Evolutionary conservation across 2,888 invertebrate species (phyloP).

Genomic region (Heliconius ethilla): DNA sequence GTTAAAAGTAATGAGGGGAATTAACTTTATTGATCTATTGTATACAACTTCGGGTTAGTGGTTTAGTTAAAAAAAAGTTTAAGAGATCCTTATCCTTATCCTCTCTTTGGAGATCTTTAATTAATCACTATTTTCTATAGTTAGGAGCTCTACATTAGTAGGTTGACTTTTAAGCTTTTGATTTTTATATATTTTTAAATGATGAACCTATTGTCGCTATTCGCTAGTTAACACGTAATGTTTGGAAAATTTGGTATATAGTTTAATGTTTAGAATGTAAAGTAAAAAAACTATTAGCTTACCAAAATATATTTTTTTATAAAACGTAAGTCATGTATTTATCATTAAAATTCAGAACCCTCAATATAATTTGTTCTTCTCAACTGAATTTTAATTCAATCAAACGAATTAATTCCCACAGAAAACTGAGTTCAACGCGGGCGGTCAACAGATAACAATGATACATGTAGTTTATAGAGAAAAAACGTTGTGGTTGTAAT

Average conservation of each 20-base stretch:
- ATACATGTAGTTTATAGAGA: neutral
- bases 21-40: slow-evolving; percentile 17
- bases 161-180: neutral
- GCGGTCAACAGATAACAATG: slow-evolving; percentile 22
- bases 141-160: too few species aligned
- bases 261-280: too few species aligned
- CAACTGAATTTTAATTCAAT: neutral
- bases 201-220: neutral
- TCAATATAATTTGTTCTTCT: neutral
- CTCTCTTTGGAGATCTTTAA: neutral
- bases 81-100: neutral
- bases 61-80: slow-evolving; percentile 7
- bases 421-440: slow-evolving; percentile 25
- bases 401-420: slow-evolving; percentile 26
- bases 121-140: neutral
- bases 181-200: neutral
- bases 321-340: too few species aligned
- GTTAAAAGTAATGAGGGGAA: slow-evolving; percentile 20
- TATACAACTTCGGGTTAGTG: neutral
- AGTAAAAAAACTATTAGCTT: too few species aligned
- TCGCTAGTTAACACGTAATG: too few species aligned
- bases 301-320: too few species aligned
- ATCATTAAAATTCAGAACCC: slow-evolving; percentile 5
- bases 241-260: too few species aligned
- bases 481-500: neutral